These are phyloP conservation scores for Anolis carolinensis DNA, from an alignment of 2,113 vertebrate species.

Conservation along the genomic window DNA sequence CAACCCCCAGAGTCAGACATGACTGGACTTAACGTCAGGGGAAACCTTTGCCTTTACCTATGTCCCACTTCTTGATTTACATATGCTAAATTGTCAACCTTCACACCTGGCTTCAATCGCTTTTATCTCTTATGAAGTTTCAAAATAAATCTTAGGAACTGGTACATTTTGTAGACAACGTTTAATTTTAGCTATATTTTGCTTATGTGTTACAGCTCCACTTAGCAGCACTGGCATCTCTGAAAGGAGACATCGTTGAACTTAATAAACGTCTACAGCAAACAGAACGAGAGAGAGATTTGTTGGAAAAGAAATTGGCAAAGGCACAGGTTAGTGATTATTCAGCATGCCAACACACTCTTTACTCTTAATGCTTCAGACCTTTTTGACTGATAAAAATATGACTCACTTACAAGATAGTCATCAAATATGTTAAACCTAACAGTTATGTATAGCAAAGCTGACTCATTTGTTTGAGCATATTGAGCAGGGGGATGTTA, in stretches of 20 bases:
- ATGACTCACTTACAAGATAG: not conserved
- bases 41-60: too few species aligned
- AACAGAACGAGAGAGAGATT: constrained; percentile 83
- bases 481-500: not conserved
- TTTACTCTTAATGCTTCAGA: not conserved
- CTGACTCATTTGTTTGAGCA: not conserved
- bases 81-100: constrained; percentile 6
- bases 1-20: too few species aligned
- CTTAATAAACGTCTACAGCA: constrained; percentile 87
- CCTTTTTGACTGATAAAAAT: not conserved
- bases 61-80: not conserved
- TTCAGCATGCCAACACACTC: constrained; percentile 4
- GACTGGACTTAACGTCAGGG: too few species aligned
- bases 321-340: constrained; percentile 82
- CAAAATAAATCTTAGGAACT: not conserved
- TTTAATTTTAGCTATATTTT: constrained; percentile 45
- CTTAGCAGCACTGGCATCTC: constrained; percentile 85
- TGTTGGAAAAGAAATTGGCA: constrained; percentile 86
- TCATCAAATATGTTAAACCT: not conserved
- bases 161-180: not conserved
- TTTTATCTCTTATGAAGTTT: not conserved
- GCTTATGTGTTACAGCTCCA: constrained; percentile 77
- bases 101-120: not conserved
- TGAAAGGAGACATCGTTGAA: constrained; percentile 86
- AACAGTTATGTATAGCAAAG: not conserved